A percentile compares a stretch with the other conserved stretches of the same genome.
Evolutionary conservation across 2,113 vertebrate genomes (phyloP).

Genomic region (Nymphicus hollandicus): DNA sequence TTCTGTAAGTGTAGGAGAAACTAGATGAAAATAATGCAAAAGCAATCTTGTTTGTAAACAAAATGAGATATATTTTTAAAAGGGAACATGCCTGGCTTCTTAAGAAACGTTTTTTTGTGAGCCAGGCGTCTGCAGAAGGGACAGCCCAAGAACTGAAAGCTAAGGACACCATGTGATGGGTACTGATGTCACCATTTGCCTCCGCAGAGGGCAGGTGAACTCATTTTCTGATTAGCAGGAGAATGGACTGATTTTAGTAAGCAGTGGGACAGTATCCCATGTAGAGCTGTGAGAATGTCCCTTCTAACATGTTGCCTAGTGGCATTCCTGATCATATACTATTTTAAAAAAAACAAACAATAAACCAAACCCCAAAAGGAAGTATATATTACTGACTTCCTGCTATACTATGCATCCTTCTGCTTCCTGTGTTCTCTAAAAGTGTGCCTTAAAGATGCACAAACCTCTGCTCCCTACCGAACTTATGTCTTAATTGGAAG

Average conservation of each 20-base stretch:
- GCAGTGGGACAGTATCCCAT: accelerated
- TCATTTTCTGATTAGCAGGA: neutral
- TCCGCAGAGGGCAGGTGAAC: neutral
- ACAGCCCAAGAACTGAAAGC: neutral
- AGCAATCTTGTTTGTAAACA: neutral
- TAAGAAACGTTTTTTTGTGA: neutral
- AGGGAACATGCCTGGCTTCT: neutral
- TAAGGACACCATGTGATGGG: neutral
- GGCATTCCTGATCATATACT: neutral
- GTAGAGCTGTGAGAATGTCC: neutral
- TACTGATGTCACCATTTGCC: neutral
- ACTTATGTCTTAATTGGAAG: neutral
- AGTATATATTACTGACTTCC: neutral
- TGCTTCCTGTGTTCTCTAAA: neutral
- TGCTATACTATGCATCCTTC: neutral
- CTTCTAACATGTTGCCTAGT: neutral
- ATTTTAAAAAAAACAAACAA: neutral
- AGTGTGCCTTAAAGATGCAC: neutral
- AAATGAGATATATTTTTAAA: neutral
- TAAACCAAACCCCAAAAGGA: neutral
- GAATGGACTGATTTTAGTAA: neutral
- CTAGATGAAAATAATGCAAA: neutral
- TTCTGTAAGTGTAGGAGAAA: neutral
- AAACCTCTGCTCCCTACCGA: neutral
- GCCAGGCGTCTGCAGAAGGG: neutral